These are phyloP conservation scores for Nudaria mundana DNA, from an alignment of 2,888 invertebrate species.

Conservation along the genomic window DNA sequence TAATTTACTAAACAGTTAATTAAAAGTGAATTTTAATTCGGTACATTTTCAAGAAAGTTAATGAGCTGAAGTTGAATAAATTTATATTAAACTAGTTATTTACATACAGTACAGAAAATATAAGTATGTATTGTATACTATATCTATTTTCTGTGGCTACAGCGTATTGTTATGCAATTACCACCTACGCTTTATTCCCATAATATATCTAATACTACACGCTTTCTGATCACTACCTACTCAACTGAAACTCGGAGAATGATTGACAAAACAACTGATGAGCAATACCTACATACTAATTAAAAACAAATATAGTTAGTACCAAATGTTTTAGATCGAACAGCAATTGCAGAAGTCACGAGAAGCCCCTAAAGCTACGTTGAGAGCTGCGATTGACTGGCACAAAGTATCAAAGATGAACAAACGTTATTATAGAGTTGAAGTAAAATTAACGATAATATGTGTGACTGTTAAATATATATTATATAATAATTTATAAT, in stretches of 20 bases:
- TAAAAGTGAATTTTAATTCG: too few species aligned
- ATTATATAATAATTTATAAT: background rate
- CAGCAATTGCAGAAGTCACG: slow-evolving; percentile 70
- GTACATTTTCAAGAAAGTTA: too few species aligned
- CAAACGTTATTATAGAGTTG: background rate
- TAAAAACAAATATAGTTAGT: slow-evolving; percentile 73
- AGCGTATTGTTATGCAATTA: too few species aligned
- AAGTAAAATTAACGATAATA: background rate
- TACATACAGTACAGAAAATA: too few species aligned
- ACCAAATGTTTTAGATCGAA: slow-evolving; percentile 46
- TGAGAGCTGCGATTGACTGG: slow-evolving; percentile 65
- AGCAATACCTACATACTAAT: slow-evolving; percentile 68
- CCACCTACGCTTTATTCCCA: background rate
- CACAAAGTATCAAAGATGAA: slow-evolving; percentile 21
- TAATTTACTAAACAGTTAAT: background rate
- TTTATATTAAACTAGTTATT: too few species aligned
- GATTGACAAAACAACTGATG: slow-evolving; percentile 39
- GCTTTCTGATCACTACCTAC: slow-evolving; percentile 9
- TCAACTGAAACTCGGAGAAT: too few species aligned
- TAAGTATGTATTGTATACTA: too few species aligned
- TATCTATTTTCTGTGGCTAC: too few species aligned
- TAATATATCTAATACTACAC: slow-evolving; percentile 4
- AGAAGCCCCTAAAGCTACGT: slow-evolving; percentile 58
- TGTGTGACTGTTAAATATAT: too few species aligned
- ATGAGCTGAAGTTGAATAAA: too few species aligned